Conservation (phyloP, 2,113 vertebrate species). For the Elachura formosa region DNA sequence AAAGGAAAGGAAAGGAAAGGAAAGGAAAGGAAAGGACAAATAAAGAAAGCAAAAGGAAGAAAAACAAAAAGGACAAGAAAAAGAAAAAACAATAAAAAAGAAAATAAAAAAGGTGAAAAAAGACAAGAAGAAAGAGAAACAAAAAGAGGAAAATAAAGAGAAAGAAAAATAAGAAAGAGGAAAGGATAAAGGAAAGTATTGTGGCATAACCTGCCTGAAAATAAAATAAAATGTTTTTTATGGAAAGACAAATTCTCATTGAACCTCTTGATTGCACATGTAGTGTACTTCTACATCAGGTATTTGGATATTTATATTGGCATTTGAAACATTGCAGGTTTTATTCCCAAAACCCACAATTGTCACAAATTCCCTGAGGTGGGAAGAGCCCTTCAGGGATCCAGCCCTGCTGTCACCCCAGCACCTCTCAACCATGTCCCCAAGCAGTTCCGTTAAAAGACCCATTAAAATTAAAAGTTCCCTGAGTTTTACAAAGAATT, state of each 20-base stretch:
- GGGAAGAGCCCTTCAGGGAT: not conserved
- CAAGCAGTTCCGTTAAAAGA: not conserved
- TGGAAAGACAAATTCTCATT: not conserved
- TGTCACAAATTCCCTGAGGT: too few relatives aligned
- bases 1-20: fast-evolving
- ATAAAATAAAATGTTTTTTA: not conserved
- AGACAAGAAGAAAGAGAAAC: fast-evolving
- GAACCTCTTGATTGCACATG: not conserved
- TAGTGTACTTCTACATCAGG: not conserved
- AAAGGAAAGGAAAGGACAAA: fast-evolving
- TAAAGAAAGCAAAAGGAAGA: fast-evolving
- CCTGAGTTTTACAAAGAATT: not conserved
- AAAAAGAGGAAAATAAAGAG: fast-evolving
- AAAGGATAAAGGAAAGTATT: fast-evolving
- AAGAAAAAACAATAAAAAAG: too few relatives aligned
- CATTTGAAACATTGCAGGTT: not conserved
- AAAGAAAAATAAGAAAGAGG: fast-evolving
- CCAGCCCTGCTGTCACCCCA: not conserved
- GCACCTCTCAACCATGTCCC: not conserved
- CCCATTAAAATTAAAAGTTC: not conserved
- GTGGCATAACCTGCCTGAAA: not conserved
- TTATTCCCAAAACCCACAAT: not conserved
- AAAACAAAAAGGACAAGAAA: fast-evolving
- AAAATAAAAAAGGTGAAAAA: too few relatives aligned
- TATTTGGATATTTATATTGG: not conserved